Evolutionary conservation across 1,140 invertebrate species (phyloP).

Genomic region (Diorhabda elongata): DNA sequence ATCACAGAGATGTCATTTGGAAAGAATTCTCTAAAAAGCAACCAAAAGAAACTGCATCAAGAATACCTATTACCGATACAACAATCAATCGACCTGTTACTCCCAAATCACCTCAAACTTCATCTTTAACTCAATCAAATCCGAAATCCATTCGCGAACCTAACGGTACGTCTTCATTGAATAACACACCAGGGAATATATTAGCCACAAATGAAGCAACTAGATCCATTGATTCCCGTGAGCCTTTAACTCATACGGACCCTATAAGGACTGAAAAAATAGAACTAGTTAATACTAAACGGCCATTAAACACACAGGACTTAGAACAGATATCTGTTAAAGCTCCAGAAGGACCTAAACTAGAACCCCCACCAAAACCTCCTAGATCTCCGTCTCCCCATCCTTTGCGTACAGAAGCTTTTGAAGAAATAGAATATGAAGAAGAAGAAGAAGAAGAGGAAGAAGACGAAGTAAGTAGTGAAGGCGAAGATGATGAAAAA

Average conservation of each 20-base stretch:
- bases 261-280: too few relatives aligned
- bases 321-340: conserved; percentile 8
- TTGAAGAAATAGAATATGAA: conserved; percentile 40
- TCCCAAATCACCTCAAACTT: conserved; percentile 14
- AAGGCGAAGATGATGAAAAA: conserved; percentile 11
- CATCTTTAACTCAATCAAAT: conserved; percentile 14
- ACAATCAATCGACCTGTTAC: conserved; percentile 23
- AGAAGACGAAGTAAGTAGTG: conserved; percentile 27
- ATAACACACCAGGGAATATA: neutral
- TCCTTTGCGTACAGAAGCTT: conserved; percentile 35
- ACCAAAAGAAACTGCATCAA: conserved; percentile 28
- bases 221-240: too few relatives aligned
- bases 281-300: too few relatives aligned
- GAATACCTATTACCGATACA: conserved; percentile 27
- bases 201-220: neutral
- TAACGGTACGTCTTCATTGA: neutral
- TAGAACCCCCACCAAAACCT: conserved; percentile 30
- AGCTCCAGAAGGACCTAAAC: conserved; percentile 22
- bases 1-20: conserved; percentile 34
- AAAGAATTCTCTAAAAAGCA: conserved; percentile 27
- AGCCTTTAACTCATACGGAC: too few relatives aligned
- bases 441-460: conserved; percentile 38
- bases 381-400: conserved; percentile 41
- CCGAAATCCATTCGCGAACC: conserved; percentile 15
- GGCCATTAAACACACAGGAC: too few relatives aligned